phyloP scores from a whole-genome alignment of 1,140 invertebrate genomes.

The Pseudomyrmex flavicornis region DNA sequence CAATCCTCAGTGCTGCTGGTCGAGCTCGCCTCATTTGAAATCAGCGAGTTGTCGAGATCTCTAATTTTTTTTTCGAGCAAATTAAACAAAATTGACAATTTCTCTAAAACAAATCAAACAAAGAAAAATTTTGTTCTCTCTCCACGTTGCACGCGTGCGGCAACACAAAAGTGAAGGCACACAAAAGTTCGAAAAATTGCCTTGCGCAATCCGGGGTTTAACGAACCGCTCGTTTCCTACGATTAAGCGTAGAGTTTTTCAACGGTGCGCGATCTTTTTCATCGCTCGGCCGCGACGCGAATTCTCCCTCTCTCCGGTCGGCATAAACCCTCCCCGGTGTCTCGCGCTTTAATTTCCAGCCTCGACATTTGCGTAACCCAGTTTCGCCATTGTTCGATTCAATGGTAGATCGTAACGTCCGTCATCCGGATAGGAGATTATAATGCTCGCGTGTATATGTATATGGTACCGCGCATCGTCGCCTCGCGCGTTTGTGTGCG shows the following conservation, averaged over 20 bases:
- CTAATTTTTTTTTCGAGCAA: slow-evolving; percentile 18
- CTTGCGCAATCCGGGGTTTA: slow-evolving; percentile 24
- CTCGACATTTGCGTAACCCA: slow-evolving; percentile 85
- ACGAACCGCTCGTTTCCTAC: slow-evolving; percentile 53
- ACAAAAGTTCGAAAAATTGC: slow-evolving; percentile 19
- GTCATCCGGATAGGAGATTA: slow-evolving; percentile 78
- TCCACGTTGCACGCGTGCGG: too few species aligned
- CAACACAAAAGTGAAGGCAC: too few species aligned
- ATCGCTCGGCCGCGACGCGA: slow-evolving; percentile 13
- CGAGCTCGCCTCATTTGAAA: slow-evolving; percentile 71
- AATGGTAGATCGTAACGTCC: slow-evolving; percentile 84
- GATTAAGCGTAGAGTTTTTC: slow-evolving; percentile 59
- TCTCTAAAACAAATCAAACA: too few species aligned
- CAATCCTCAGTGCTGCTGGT: slow-evolving; percentile 67
- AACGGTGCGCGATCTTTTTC: slow-evolving; percentile 64
- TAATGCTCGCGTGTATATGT: slow-evolving; percentile 69
- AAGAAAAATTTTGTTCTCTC: neutral
- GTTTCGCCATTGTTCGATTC: slow-evolving; percentile 85
- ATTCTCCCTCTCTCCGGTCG: slow-evolving; percentile 5
- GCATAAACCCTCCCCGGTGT: slow-evolving; percentile 26
- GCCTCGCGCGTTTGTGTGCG: slow-evolving; percentile 4
- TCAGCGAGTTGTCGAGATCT: slow-evolving; percentile 62
- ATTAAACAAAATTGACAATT: neutral
- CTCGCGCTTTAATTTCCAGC: slow-evolving; percentile 83
- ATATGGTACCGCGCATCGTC: slow-evolving; percentile 65